phyloP scores from a whole-genome alignment of 2,797 vertebrate species.

The Erpetoichthys calabaricus region DNA sequence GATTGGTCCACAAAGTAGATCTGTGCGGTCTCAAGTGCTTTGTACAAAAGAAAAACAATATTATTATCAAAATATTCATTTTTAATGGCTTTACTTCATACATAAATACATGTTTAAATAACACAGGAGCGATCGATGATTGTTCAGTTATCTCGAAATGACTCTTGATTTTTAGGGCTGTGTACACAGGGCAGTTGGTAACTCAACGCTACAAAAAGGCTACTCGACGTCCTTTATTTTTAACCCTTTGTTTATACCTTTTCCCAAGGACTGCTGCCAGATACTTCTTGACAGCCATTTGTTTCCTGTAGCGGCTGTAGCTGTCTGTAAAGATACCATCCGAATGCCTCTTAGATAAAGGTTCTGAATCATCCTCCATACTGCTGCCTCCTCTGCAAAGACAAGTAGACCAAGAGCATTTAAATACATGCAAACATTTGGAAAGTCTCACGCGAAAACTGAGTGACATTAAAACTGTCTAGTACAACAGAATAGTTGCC shows the following conservation, averaged over 20 bases:
- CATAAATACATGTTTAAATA: conserved; percentile 96
- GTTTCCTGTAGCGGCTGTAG: conserved; percentile 97
- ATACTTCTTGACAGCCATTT: conserved; percentile 99
- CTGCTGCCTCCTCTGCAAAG: conserved; percentile 50
- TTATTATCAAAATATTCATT: conserved; percentile 99
- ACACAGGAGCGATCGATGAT: conserved; percentile 83
- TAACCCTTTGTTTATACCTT: conserved; percentile 99
- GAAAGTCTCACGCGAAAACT: too few species aligned
- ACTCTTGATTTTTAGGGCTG: conserved; percentile 63
- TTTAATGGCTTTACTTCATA: conserved; percentile 97
- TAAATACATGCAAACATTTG: too few species aligned
- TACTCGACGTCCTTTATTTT: conserved; percentile 96
- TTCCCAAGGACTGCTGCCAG: conserved; percentile 94
- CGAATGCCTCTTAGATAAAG: conserved; percentile 88
- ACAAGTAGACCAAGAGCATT: conserved; percentile 8
- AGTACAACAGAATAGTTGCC: too few species aligned
- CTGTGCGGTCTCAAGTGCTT: conserved; percentile 85
- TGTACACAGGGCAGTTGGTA: conserved; percentile 55
- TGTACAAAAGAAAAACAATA: conserved; percentile 94
- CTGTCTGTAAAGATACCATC: conserved; percentile 98
- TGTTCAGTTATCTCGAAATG: conserved; percentile 86
- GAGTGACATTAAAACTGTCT: too few species aligned
- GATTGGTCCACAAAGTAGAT: conserved; percentile 86
- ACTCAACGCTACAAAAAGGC: conserved; percentile 84
- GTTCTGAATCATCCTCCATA: conserved; percentile 68